These are phyloP conservation scores for Megaceryle maxima DNA, from an alignment of 2,113 vertebrate species.

Conservation along the genomic window DNA sequence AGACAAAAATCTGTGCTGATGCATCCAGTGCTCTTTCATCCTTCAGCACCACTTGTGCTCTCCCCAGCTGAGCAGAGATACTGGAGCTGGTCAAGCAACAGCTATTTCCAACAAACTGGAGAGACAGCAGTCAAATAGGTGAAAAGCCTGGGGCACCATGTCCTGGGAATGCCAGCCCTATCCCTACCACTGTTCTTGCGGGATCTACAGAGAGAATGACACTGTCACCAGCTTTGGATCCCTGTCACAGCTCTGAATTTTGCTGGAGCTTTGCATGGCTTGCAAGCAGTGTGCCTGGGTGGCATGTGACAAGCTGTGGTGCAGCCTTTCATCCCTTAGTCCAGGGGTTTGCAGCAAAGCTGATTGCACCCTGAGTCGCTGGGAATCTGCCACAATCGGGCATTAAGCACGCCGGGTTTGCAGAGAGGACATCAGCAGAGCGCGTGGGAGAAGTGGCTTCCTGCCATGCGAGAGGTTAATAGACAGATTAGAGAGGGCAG, in stretches of 20 bases:
- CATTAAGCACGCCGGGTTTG: not conserved
- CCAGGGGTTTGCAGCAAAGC: not conserved
- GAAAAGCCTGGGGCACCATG: not conserved
- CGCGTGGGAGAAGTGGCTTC: constrained; percentile 36
- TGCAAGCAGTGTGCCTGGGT: fast-evolving
- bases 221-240: not conserved
- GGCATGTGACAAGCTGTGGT: fast-evolving
- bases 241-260: not conserved
- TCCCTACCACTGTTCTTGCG: not conserved
- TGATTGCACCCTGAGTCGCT: not conserved
- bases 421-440: not conserved
- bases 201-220: not conserved
- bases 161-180: fast-evolving
- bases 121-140: not conserved
- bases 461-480: constrained; percentile 45
- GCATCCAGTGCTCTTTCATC: not conserved
- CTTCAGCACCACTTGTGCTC: not conserved
- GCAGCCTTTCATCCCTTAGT: not conserved
- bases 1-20: not conserved
- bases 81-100: not conserved
- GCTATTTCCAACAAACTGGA: not conserved
- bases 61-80: not conserved
- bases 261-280: not conserved
- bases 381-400: not conserved
- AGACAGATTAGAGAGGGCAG: constrained; percentile 55